phyloP scores from a whole-genome alignment of 1,140 invertebrate species.

The Piezodorus guildinii region DNA sequence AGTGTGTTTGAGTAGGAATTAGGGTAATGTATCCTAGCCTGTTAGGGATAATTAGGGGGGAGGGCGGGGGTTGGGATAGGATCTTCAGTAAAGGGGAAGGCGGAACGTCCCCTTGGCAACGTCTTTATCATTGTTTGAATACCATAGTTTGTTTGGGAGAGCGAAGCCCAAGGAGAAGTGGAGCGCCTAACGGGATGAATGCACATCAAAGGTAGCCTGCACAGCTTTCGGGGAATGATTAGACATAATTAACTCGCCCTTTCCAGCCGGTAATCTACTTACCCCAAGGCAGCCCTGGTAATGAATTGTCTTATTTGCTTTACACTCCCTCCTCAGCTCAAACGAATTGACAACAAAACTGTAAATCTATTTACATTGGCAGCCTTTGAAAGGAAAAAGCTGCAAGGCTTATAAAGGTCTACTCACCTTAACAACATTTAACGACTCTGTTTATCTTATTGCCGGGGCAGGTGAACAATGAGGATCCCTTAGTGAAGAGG shows the following conservation, averaged over 20 bases:
- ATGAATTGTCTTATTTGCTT: constrained; percentile 20
- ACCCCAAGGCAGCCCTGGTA: constrained; percentile 7
- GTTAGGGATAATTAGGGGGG: constrained; percentile 4
- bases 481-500: neutral
- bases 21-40: constrained; percentile 5
- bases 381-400: constrained; percentile 12
- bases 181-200: constrained; percentile 19
- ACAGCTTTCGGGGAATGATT: constrained; percentile 12
- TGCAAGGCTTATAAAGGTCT: constrained; percentile 1
- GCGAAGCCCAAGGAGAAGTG: constrained; percentile 4
- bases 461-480: neutral
- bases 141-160: constrained; percentile 17
- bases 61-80: neutral
- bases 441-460: constrained; percentile 11
- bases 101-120: constrained; percentile 5
- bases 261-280: constrained; percentile 14
- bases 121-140: constrained; percentile 20
- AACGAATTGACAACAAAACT: constrained; percentile 15
- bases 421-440: constrained; percentile 12
- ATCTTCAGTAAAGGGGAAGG: neutral
- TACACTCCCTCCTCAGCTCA: constrained; percentile 13
- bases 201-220: constrained; percentile 18
- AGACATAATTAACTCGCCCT: constrained; percentile 16
- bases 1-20: neutral
- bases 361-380: constrained; percentile 14